Conservation (phyloP, 2,888 invertebrate genomes). For the Chrysopilus asiliformis region DNA sequence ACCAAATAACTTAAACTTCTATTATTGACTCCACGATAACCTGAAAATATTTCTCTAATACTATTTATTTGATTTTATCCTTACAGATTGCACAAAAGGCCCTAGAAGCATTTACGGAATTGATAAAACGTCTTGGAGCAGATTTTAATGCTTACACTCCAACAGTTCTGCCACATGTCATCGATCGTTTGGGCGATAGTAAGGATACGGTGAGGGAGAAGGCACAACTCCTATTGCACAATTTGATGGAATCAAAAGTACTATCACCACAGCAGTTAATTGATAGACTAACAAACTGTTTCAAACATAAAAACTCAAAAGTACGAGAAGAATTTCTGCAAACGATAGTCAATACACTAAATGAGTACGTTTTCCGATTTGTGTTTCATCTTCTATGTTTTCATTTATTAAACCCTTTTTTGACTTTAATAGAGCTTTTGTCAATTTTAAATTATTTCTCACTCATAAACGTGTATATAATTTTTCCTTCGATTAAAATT, state of each 20-base stretch:
- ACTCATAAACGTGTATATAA: too few relatives aligned
- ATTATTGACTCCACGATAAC: too few relatives aligned
- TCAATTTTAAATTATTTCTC: too few relatives aligned
- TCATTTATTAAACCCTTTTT: too few relatives aligned
- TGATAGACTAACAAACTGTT: constrained; percentile 52
- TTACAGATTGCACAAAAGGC: constrained; percentile 83
- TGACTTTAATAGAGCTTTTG: too few relatives aligned
- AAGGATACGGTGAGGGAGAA: constrained; percentile 56
- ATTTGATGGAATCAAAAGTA: constrained; percentile 59
- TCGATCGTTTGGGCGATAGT: constrained; percentile 58
- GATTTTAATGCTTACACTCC: constrained; percentile 80
- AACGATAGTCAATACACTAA: constrained; percentile 67
- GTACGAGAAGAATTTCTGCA: constrained; percentile 79
- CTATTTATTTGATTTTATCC: too few relatives aligned
- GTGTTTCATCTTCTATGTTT: too few relatives aligned
- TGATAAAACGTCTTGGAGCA: constrained; percentile 73
- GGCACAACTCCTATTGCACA: constrained; percentile 56
- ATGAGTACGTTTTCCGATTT: constrained; percentile 50
- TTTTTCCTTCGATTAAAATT: too few relatives aligned
- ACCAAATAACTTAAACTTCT: too few relatives aligned
- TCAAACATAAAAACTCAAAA: constrained; percentile 85
- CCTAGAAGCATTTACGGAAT: constrained; percentile 70
- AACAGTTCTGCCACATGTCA: constrained; percentile 66
- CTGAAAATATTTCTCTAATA: too few relatives aligned
- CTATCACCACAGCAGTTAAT: constrained; percentile 53